These are phyloP conservation scores for Folsomia manolachei DNA, from an alignment of 2,888 invertebrate genomes.

Conservation along the genomic window DNA sequence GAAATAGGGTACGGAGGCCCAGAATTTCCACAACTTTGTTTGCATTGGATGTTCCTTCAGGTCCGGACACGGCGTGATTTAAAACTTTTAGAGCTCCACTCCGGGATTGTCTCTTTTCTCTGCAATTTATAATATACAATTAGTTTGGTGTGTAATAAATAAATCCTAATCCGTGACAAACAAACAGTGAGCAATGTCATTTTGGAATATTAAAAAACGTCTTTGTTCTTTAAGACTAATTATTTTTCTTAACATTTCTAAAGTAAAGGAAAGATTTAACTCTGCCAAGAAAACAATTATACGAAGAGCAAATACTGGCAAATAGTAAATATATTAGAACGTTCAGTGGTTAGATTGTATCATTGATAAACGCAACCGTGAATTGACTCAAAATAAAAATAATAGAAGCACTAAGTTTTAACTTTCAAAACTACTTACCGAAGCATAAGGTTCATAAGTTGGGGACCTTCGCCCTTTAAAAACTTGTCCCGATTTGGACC, in stretches of 20 bases:
- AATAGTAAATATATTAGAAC: too few relatives aligned
- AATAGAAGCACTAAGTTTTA: background rate
- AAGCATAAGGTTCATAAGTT: constrained; percentile 98
- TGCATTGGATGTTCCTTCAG: constrained; percentile 90
- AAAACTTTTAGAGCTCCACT: constrained; percentile 95
- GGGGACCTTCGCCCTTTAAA: constrained; percentile 92
- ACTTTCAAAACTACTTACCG: constrained; percentile 63
- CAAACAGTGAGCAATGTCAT: too few relatives aligned
- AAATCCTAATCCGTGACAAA: too few relatives aligned
- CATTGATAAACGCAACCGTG: too few relatives aligned
- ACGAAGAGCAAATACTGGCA: too few relatives aligned
- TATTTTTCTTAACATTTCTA: background rate
- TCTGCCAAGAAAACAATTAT: too few relatives aligned
- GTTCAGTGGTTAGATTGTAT: too few relatives aligned
- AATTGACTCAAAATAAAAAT: too few relatives aligned
- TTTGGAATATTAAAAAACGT: background rate
- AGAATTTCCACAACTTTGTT: constrained; percentile 97
- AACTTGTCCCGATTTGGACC: constrained; percentile 86
- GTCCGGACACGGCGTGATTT: constrained; percentile 94
- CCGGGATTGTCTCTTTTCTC: constrained; percentile 93
- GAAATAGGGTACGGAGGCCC: constrained; percentile 93
- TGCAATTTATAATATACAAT: too few relatives aligned
- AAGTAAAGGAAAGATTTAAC: too few relatives aligned
- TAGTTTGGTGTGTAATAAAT: too few relatives aligned
- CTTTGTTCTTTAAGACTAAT: background rate